A percentile compares a stretch with the other conserved stretches of the same genome.
These are phyloP conservation scores for Coenonympha glycerion DNA, from an alignment of 2,888 invertebrate species.

Conservation along the genomic window DNA sequence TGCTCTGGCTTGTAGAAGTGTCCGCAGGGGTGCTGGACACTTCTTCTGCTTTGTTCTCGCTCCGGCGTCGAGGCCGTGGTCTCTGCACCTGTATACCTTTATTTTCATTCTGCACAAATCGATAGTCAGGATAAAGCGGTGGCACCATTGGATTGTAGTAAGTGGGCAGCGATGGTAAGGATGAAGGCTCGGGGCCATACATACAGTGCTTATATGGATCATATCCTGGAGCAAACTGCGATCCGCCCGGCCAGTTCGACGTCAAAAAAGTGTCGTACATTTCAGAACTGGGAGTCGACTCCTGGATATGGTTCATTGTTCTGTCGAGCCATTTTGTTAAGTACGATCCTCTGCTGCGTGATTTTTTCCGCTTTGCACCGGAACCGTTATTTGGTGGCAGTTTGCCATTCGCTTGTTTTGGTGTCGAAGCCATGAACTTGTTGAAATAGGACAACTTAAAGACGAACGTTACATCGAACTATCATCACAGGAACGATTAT, in stretches of 20 bases:
- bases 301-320: slow-evolving; percentile 63
- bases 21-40: slow-evolving; percentile 45
- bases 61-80: slow-evolving; percentile 49
- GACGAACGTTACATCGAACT: neutral
- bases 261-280: slow-evolving; percentile 52
- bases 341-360: slow-evolving; percentile 59
- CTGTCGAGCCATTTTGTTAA: slow-evolving; percentile 73
- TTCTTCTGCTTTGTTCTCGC: slow-evolving; percentile 52
- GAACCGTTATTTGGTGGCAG: slow-evolving; percentile 54
- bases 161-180: slow-evolving; percentile 78
- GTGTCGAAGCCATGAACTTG: slow-evolving; percentile 60
- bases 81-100: slow-evolving; percentile 58
- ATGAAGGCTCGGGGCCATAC: slow-evolving; percentile 78
- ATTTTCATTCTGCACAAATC: slow-evolving; percentile 52
- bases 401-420: slow-evolving; percentile 65
- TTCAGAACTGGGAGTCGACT: slow-evolving; percentile 57
- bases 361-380: slow-evolving; percentile 71
- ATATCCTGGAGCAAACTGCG: slow-evolving; percentile 60
- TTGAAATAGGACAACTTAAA: slow-evolving; percentile 25
- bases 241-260: slow-evolving; percentile 50
- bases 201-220: slow-evolving; percentile 71
- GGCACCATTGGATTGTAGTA: slow-evolving; percentile 62
- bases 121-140: slow-evolving; percentile 54
- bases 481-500: slow-evolving; percentile 15
- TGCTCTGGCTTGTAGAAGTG: slow-evolving; percentile 34